A percentile compares a stretch with the other conserved stretches of the same genome.
These are phyloP conservation scores for Cybosia mesomella DNA, from an alignment of 2,888 invertebrate species.

Conservation along the genomic window DNA sequence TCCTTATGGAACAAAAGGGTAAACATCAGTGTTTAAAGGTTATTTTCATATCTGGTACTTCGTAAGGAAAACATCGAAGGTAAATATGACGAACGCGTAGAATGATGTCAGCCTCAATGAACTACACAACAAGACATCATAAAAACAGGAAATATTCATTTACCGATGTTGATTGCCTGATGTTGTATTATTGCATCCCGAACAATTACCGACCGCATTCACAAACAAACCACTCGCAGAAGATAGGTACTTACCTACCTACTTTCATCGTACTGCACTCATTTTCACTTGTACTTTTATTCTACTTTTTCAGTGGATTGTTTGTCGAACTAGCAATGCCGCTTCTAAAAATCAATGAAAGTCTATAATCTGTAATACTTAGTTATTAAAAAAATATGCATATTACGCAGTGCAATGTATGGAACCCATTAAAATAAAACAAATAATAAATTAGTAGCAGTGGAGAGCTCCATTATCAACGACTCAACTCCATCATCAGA, in stretches of 20 bases:
- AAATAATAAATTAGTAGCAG: too few relatives aligned
- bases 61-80: conserved; percentile 53
- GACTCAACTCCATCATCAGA: too few relatives aligned
- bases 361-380: too few relatives aligned
- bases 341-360: too few relatives aligned
- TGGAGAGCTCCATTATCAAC: too few relatives aligned
- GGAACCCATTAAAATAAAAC: too few relatives aligned
- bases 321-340: too few relatives aligned
- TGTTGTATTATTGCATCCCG: conserved; percentile 29
- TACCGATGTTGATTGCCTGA: conserved; percentile 55
- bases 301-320: too few relatives aligned
- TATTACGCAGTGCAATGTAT: too few relatives aligned
- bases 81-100: conserved; percentile 47
- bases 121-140: conserved; percentile 49
- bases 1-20: background rate
- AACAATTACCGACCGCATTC: conserved; percentile 37
- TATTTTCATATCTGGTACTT: conserved; percentile 18
- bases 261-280: background rate
- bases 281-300: background rate
- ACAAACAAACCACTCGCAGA: conserved; percentile 20
- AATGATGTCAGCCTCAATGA: conserved; percentile 59
- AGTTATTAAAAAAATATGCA: too few relatives aligned
- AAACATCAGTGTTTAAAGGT: conserved; percentile 12
- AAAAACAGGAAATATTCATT: conserved; percentile 67
- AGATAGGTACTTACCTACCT: background rate